phyloP scores from a whole-genome alignment of 2,797 vertebrate genomes.

The Eospalax fontanierii region DNA sequence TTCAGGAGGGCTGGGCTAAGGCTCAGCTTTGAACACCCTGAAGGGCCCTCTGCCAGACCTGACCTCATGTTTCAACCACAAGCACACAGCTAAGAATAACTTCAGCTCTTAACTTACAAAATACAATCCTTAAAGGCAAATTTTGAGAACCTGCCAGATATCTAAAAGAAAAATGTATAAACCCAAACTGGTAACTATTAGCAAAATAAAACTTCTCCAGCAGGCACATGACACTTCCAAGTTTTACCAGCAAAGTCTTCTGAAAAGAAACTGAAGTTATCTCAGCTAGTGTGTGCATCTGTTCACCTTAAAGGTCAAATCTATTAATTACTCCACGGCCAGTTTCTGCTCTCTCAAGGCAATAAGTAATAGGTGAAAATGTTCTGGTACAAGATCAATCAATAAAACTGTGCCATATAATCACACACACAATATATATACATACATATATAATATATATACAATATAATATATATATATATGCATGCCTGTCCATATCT shows the following conservation, averaged over 20 bases:
- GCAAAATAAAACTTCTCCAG: constrained; percentile 73
- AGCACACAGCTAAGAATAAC: constrained; percentile 90
- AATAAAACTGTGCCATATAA: constrained; percentile 39
- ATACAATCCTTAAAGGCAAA: constrained; percentile 84
- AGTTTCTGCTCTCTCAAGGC: constrained; percentile 63
- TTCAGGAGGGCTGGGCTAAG: constrained; percentile 82
- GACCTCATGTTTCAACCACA: constrained; percentile 89
- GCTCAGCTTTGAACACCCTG: constrained; percentile 80
- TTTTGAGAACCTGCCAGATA: constrained; percentile 84
- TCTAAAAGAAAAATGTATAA: constrained; percentile 78
- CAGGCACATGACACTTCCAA: constrained; percentile 22
- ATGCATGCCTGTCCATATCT: not conserved
- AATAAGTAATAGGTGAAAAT: constrained; percentile 45
- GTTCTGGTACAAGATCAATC: constrained; percentile 57
- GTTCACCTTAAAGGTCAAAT: constrained; percentile 60
- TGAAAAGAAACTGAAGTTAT: constrained; percentile 70
- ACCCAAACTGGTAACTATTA: constrained; percentile 78
- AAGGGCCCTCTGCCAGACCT: constrained; percentile 85
- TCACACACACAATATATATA: too few species aligned
- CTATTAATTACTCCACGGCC: constrained; percentile 74
- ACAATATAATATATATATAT: not conserved
- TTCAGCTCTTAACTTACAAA: constrained; percentile 88
- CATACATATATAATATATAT: too few species aligned
- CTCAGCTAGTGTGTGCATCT: not conserved
- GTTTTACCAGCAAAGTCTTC: constrained; percentile 17